phyloP scores from a whole-genome alignment of 2,797 vertebrate species.

The Pampus argenteus region DNA sequence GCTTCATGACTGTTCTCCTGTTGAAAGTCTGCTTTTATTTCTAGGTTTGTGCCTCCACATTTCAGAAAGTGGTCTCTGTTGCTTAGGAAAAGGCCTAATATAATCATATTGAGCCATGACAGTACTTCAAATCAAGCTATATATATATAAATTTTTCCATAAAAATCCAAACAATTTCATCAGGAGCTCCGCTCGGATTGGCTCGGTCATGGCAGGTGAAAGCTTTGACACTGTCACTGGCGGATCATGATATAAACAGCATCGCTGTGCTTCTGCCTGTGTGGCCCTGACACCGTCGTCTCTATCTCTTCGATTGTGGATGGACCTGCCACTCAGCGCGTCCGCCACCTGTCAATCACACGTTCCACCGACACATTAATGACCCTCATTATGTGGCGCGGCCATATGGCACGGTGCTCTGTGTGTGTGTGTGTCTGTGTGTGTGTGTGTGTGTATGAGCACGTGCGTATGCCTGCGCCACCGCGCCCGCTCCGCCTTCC shows the following conservation, averaged over 20 bases:
- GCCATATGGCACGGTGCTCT: slow-evolving; percentile 61
- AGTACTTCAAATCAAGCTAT: slow-evolving; percentile 70
- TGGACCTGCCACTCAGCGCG: slow-evolving; percentile 68
- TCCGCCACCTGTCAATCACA: slow-evolving; percentile 76
- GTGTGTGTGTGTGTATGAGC: slow-evolving; percentile 21
- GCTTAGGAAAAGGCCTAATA: slow-evolving; percentile 48
- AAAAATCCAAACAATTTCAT: slow-evolving; percentile 60
- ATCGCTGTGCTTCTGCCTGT: slow-evolving; percentile 10
- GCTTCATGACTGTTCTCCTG: slow-evolving; percentile 37
- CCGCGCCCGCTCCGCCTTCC: slow-evolving; percentile 36
- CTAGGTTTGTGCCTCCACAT: slow-evolving; percentile 32
- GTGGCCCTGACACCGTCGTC: slow-evolving; percentile 54
- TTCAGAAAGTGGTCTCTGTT: slow-evolving; percentile 34
- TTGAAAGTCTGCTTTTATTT: slow-evolving; percentile 35
- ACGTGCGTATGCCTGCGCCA: background rate
- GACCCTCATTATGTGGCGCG: slow-evolving; percentile 76
- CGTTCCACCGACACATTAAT: slow-evolving; percentile 60
- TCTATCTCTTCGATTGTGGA: slow-evolving; percentile 49
- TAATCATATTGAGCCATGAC: slow-evolving; percentile 72
- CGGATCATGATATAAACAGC: slow-evolving; percentile 40
- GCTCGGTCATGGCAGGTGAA: slow-evolving; percentile 55
- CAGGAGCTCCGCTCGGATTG: slow-evolving; percentile 18
- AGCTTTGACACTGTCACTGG: slow-evolving; percentile 54
- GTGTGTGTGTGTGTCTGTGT: slow-evolving; percentile 26
- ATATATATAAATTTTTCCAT: slow-evolving; percentile 63